phyloP scores from a whole-genome alignment of 1,140 invertebrate species.

The Drosophila mauritiana region DNA sequence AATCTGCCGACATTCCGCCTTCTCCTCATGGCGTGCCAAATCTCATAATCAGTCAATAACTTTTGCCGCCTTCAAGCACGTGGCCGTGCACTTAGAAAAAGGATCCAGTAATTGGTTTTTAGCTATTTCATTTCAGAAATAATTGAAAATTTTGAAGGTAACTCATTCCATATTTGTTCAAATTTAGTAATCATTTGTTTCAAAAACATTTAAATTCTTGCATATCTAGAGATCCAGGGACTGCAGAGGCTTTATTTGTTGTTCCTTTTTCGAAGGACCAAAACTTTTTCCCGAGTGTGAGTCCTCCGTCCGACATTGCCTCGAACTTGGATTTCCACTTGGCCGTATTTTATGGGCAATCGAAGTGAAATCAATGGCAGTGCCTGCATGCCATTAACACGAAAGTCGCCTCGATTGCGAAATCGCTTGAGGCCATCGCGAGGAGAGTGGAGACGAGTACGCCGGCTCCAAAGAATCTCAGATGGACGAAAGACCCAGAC shows the following conservation, averaged over 20 bases:
- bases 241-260: not conserved
- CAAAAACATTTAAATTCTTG: too few relatives aligned
- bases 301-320: constrained; percentile 25
- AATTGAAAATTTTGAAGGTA: not conserved
- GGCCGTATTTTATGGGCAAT: constrained; percentile 81
- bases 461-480: constrained; percentile 29
- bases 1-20: constrained; percentile 72
- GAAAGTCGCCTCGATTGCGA: constrained; percentile 72
- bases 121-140: not conserved
- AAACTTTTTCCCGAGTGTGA: constrained; percentile 16
- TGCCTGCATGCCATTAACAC: constrained; percentile 82
- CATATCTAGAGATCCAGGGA: too few relatives aligned
- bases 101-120: too few relatives aligned
- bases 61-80: constrained; percentile 80
- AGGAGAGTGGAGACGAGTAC: constrained; percentile 7
- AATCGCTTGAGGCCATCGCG: constrained; percentile 68
- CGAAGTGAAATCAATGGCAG: constrained; percentile 83
- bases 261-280: not conserved
- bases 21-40: constrained; percentile 75
- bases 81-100: constrained; percentile 52
- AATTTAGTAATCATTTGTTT: too few relatives aligned
- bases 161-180: too few relatives aligned
- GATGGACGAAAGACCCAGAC: constrained; percentile 12
- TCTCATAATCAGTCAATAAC: constrained; percentile 83
- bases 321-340: constrained; percentile 58